phyloP scores from a whole-genome alignment of 2,888 invertebrate species.

The Pyrrhia umbra region DNA sequence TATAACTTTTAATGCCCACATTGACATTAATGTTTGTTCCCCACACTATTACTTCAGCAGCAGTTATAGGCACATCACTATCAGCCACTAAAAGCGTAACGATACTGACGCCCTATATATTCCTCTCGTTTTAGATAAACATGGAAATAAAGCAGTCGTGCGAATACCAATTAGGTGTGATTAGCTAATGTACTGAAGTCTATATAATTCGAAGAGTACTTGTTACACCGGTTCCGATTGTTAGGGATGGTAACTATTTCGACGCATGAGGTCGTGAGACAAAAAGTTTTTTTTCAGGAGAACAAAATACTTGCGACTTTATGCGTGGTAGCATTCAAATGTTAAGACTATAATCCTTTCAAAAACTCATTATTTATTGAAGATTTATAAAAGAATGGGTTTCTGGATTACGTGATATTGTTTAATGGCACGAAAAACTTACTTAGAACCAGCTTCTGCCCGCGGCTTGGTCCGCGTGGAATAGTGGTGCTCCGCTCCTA shows the following conservation, averaged over 20 bases:
- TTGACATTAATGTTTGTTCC: neutral
- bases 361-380: too few species aligned
- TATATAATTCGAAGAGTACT: conserved; percentile 13
- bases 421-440: too few species aligned
- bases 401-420: too few species aligned
- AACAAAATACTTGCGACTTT: too few species aligned
- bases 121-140: conserved; percentile 50
- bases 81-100: conserved; percentile 33
- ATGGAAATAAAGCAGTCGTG: conserved; percentile 51
- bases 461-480: too few species aligned
- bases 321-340: too few species aligned
- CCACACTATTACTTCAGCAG: conserved; percentile 1
- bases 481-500: too few species aligned
- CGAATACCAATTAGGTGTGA: conserved; percentile 58
- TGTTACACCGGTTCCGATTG: conserved; percentile 14
- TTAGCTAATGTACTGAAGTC: conserved; percentile 27
- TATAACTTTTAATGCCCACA: neutral
- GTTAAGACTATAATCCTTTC: too few species aligned
- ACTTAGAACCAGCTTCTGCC: too few species aligned
- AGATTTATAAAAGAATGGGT: too few species aligned
- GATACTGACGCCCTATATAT: conserved; percentile 31
- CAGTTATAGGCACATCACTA: conserved; percentile 21
- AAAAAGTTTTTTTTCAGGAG: too few species aligned
- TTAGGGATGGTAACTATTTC: neutral
- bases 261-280: too few species aligned